Conservation (phyloP, 2,888 invertebrate genomes). For the Zelleria hepariella region DNA sequence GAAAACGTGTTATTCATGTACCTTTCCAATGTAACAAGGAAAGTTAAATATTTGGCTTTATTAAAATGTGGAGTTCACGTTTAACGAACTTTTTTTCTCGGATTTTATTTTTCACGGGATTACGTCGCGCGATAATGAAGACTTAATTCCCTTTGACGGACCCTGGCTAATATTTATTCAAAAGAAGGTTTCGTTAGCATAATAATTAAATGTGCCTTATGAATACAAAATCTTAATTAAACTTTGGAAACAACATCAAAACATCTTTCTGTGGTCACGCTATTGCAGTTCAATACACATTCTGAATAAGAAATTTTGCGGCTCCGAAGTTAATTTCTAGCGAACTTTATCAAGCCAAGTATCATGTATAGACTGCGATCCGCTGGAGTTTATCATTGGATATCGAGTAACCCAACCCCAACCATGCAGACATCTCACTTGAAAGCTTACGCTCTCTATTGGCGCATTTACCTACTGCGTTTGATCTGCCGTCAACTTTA, state of each 20-base stretch:
- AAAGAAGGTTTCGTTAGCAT: conserved; percentile 67
- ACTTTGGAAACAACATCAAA: conserved; percentile 56
- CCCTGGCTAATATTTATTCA: conserved; percentile 65
- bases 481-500: too few relatives aligned
- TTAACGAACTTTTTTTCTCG: conserved; percentile 7
- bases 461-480: too few relatives aligned
- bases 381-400: too few relatives aligned
- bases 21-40: conserved; percentile 2
- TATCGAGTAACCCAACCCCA: too few relatives aligned
- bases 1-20: background rate
- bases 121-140: conserved; percentile 35
- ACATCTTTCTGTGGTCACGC: conserved; percentile 37
- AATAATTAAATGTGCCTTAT: conserved; percentile 69
- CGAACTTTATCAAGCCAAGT: background rate
- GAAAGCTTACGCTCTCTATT: too few relatives aligned
- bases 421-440: too few relatives aligned
- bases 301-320: conserved; percentile 53
- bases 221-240: conserved; percentile 65
- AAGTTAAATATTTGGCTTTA: conserved; percentile 4
- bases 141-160: conserved; percentile 60
- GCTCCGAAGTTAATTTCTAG: conserved; percentile 39
- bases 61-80: conserved; percentile 4
- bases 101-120: conserved; percentile 8
- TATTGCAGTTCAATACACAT: conserved; percentile 56
- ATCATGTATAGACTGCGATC: background rate